A percentile compares a stretch with the other conserved stretches of the same genome.
These are phyloP conservation scores for Lepus townsendii DNA, from an alignment of 2,797 vertebrate genomes.

Conservation along the genomic window DNA sequence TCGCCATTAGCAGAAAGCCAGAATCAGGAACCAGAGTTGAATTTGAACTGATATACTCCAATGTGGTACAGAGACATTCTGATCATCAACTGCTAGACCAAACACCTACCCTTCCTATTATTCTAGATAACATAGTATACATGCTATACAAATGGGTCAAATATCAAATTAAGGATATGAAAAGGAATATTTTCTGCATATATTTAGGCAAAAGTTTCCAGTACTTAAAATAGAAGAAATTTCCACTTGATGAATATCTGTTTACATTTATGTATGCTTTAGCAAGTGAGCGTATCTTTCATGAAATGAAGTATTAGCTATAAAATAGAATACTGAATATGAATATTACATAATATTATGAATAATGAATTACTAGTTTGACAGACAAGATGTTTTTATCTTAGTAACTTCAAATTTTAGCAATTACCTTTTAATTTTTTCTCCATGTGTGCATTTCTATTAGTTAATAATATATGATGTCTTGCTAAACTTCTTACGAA, in stretches of 20 bases:
- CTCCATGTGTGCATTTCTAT: constrained; percentile 50
- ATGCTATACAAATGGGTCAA: neutral
- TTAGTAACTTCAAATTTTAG: neutral
- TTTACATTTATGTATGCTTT: constrained; percentile 20
- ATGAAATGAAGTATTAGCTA: neutral
- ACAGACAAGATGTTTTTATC: neutral
- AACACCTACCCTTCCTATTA: too few species aligned
- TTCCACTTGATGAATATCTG: neutral
- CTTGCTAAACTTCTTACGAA: constrained; percentile 69
- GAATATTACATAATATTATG: neutral
- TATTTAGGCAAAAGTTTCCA: neutral
- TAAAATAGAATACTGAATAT: neutral
- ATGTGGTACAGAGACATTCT: too few species aligned
- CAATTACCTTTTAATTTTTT: constrained; percentile 8
- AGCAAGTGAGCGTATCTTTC: neutral
- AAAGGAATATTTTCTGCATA: neutral
- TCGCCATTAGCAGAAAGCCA: too few species aligned
- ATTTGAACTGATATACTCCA: too few species aligned
- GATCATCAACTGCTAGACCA: too few species aligned
- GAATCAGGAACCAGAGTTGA: too few species aligned
- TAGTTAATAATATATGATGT: neutral
- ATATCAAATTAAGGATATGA: neutral
- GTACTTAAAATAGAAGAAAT: neutral
- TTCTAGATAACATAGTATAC: neutral
- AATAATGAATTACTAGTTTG: neutral